Evolutionary conservation across 2,113 vertebrate genomes (phyloP), one percentile per base, ranked within the genome.

Genomic region (Synodontis membranacea): DNA sequence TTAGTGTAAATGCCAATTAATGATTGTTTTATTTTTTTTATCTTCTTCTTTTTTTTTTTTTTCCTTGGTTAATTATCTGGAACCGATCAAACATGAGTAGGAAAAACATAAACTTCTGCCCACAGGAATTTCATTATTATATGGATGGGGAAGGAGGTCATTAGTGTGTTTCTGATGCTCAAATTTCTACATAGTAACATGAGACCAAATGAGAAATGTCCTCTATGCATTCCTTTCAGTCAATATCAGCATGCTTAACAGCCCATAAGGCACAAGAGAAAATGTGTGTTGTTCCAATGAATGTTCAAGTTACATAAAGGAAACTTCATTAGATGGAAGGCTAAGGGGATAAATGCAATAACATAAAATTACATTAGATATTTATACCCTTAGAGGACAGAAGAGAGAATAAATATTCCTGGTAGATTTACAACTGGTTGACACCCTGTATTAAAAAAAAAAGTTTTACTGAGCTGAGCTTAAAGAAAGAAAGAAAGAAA

Each of bases 241-340:
- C 91, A 94, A 89, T 91, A 88, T 85, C 42, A 80, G 84, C 89
- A 86, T 81, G 91, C 90, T 90, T 92, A 93, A 94, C 92, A 92
- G 91, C 89, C 91, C 90, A 87, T 34, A 92, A 89, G 84, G 86
- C 84, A 83, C 81, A 46, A 68, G 70, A 90, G 82, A 91, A 85
- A 90, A 79, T 91, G 90, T 93, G 91, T 90, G 84, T 86, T 89
- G 88, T 92, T 82, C 54, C 46, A 39, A 44, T 28, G 75, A 81
- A 4, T 60, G 86, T 93, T 88, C 74, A 80, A 82, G 87, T 89
- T 90, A 80, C 46, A 80, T 70, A 86, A 80, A 52, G 23, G 74
- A 46, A 89, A 83, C 89, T 83, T 88, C 85, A 79, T 88, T 85
- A 85, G 66, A 93, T 91, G 88, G 83, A 34, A 44, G 25, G 87